phyloP scores from a whole-genome alignment of 2,797 vertebrate genomes.

The Sebastes dallii region DNA sequence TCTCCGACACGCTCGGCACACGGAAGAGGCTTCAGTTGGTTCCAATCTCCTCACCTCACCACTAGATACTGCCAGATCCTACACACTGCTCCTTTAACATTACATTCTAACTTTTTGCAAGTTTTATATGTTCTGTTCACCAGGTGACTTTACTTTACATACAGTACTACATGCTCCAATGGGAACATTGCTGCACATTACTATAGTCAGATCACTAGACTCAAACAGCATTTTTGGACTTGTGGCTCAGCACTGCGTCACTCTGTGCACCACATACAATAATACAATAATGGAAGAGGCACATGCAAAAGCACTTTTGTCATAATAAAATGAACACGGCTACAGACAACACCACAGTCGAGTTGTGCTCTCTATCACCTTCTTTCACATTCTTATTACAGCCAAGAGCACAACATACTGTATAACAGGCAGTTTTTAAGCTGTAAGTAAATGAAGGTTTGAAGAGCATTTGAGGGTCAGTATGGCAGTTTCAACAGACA shows the following conservation, averaged over 20 bases:
- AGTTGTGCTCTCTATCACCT: background rate
- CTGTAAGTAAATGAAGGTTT: background rate
- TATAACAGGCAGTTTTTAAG: background rate
- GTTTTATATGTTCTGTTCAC: background rate
- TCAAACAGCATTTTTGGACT: background rate
- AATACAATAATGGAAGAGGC: background rate
- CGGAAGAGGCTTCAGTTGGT: no score
- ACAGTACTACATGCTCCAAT: background rate
- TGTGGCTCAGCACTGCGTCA: background rate
- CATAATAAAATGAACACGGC: background rate
- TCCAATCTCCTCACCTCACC: no score
- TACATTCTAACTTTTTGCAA: background rate
- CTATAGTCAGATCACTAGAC: background rate
- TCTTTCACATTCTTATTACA: background rate
- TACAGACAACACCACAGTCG: background rate
- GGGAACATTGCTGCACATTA: background rate
- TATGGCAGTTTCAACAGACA: conserved; percentile 34
- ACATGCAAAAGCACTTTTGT: background rate
- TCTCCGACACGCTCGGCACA: no score
- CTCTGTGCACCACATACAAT: background rate
- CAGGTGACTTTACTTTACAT: background rate
- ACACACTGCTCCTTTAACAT: background rate
- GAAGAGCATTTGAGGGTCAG: conserved; percentile 13
- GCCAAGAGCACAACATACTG: background rate
- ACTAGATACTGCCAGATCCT: no score